A percentile compares a stretch with the other conserved stretches of the same genome.
phyloP scores from a whole-genome alignment of 1,140 invertebrate species.

The Caerostris extrusa region DNA sequence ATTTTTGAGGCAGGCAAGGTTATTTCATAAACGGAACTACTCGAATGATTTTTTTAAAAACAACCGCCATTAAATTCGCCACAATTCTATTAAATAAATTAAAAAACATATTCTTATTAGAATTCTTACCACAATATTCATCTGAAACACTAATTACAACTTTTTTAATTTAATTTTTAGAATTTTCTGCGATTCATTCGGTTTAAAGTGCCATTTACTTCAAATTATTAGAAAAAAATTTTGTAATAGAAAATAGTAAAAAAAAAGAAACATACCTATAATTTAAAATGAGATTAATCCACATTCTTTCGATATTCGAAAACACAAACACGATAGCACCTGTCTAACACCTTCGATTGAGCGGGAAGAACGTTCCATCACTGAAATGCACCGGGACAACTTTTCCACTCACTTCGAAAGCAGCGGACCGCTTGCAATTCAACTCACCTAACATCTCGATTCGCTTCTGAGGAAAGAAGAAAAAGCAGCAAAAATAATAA shows the following conservation, averaged over 20 bases:
- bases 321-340: not conserved
- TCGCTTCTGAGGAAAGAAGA: not conserved
- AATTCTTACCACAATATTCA: too few relatives aligned
- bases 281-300: constrained; percentile 24
- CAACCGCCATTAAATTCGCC: not conserved
- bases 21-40: not conserved
- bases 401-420: constrained; percentile 24
- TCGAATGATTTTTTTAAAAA: not conserved
- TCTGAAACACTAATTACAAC: not conserved
- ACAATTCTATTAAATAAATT: not conserved
- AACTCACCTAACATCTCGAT: constrained; percentile 57
- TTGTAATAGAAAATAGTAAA: not conserved
- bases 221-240: not conserved
- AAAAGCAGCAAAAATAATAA: constrained; percentile 12
- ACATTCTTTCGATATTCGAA: not conserved
- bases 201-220: not conserved
- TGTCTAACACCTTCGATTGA: not conserved
- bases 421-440: constrained; percentile 50
- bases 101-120: too few relatives aligned
- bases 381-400: constrained; percentile 44
- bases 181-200: not conserved
- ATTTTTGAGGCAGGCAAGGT: constrained; percentile 19
- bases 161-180: not conserved
- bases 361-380: constrained; percentile 26
- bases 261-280: not conserved